Evolutionary conservation across 2,888 invertebrate genomes (phyloP), one percentile per base, ranked within the genome.

Genomic region (Trypoxylon attenuatum): DNA sequence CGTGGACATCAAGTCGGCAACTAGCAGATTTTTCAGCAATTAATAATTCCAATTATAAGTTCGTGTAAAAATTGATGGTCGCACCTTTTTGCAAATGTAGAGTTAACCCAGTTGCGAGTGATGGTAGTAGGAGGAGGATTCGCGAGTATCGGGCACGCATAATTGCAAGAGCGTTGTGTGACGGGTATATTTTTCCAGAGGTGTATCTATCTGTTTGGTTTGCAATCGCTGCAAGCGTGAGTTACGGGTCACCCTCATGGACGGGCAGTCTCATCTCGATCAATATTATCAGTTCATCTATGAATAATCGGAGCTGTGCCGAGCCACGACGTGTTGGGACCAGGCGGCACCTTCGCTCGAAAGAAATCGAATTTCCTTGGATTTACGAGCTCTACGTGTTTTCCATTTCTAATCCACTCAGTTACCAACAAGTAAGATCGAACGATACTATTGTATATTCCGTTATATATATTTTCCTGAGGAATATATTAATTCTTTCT

Each of bases 221-320:
- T 21, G 2, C 18, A 18, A n/a, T 18, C n/a, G 25, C 18, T 27
- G 13, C 13, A 33, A 33, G 33, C 25, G n/a, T 5, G 13, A 46
- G 16, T 2, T 15, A 2, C 15, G 15, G 2, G 13, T 22, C 18
- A 16, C 19, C 8, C 29, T 23, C 29, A 23, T 19, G 23, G 46
- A 16, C 21, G 23, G 18, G 15, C 29, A 53, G 39, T 52, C 49
- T 13, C 19, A 53, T 19, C 5, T 13, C 29, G 27, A 51, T 55
- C 33, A 8, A 39, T 47, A 15, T 19, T 16, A 16, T n/a, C 23
- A 46, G 25, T 8, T 22, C 6, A 6, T 15, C 50, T 29, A 51
- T 46, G 53, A 66, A 53, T 49, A 50, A 61, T 50, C 23, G 27
- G 8, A 42, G 49, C 33, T 33, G 19, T 25, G 43, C 25, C 25